Conservation (phyloP, 2,888 invertebrate species). For the Heliconius charithonia region DNA sequence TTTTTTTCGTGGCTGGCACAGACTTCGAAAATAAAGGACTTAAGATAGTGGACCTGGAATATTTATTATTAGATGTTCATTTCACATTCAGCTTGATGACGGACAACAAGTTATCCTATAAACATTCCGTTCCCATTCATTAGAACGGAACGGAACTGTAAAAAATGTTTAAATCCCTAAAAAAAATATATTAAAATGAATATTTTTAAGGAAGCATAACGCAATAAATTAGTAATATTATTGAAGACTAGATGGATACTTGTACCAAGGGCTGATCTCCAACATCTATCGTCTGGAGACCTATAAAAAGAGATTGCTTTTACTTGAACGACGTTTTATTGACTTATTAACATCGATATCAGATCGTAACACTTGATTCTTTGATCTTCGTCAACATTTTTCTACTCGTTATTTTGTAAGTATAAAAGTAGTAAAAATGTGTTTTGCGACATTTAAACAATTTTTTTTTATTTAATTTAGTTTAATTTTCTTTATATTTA, state of each 20-base stretch:
- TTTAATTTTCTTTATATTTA: not conserved
- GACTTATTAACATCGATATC: conserved; percentile 84
- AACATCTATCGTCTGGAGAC: conserved; percentile 77
- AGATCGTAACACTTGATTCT: conserved; percentile 81
- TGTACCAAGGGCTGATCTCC: conserved; percentile 72
- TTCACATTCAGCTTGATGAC: no score
- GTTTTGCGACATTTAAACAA: conserved; percentile 19
- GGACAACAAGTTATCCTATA: no score
- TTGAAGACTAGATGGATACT: conserved; percentile 47
- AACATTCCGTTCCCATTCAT: no score
- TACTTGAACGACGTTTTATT: conserved; percentile 80
- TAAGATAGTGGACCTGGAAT: no score
- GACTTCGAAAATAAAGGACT: no score
- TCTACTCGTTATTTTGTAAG: conserved; percentile 66
- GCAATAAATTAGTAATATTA: conserved; percentile 28
- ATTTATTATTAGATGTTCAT: no score
- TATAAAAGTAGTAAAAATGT: conserved; percentile 22
- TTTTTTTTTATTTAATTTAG: not conserved
- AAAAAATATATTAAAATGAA: not conserved
- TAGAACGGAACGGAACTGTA: no score
- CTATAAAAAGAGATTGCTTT: conserved; percentile 83
- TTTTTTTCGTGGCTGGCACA: no score
- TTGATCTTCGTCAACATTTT: conserved; percentile 78
- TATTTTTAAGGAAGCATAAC: conserved; percentile 3
- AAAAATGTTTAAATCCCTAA: not conserved